phyloP scores from a whole-genome alignment of 2,113 vertebrate species.

The Podarcis muralis region DNA sequence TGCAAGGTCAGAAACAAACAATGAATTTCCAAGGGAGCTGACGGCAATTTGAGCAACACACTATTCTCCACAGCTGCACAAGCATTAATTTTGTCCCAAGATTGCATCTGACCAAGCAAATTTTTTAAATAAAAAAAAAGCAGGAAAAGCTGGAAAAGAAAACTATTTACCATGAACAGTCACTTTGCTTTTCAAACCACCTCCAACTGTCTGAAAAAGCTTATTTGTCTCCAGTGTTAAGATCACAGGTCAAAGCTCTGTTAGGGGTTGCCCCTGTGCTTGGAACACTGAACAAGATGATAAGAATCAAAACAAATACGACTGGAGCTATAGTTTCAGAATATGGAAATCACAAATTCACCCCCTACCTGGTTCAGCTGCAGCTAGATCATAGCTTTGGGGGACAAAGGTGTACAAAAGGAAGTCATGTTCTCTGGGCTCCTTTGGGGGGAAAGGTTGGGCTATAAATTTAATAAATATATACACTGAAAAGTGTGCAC shows the following conservation, averaged over 20 bases:
- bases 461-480: no score
- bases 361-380: background rate
- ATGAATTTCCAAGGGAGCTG: background rate
- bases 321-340: background rate
- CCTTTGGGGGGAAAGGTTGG: no score
- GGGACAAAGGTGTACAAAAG: background rate
- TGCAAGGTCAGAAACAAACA: background rate
- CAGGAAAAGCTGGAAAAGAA: background rate
- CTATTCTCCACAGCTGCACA: background rate
- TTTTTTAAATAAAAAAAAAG: background rate
- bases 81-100: background rate
- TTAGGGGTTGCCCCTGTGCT: background rate
- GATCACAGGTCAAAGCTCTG: background rate
- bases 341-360: background rate
- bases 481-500: background rate
- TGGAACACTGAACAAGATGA: background rate
- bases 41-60: background rate
- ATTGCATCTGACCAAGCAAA: background rate
- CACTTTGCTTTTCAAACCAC: background rate
- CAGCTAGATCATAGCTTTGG: background rate
- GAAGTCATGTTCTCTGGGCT: background rate
- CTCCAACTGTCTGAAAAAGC: background rate
- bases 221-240: background rate
- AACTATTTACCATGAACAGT: background rate
- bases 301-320: background rate